These are phyloP conservation scores for Caiman crocodilus DNA, from an alignment of 2,797 vertebrate species.

Conservation along the genomic window DNA sequence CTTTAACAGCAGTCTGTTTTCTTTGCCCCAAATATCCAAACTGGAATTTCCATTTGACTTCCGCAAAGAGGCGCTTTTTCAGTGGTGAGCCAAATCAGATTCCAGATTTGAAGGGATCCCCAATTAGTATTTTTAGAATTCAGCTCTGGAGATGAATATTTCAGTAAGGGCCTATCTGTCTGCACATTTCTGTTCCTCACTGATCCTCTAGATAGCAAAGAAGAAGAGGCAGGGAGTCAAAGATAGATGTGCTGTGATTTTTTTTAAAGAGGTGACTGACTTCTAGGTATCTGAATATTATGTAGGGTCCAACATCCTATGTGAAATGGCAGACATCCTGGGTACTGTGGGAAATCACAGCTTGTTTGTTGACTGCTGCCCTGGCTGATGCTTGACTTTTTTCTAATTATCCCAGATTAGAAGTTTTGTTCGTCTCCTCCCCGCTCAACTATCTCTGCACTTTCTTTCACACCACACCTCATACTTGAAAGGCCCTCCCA, in stretches of 20 bases:
- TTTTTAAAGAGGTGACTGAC: not conserved
- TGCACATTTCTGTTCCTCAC: not conserved
- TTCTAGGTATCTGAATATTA: not conserved
- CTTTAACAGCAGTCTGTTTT: not conserved
- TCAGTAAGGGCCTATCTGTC: fast-evolving
- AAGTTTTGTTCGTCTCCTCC: not conserved
- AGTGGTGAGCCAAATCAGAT: not conserved
- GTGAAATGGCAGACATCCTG: not conserved
- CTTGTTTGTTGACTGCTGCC: not conserved
- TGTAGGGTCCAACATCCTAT: not conserved
- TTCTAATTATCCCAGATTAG: not conserved
- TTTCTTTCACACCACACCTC: not conserved
- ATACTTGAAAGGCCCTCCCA: not conserved
- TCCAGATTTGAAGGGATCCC: not conserved
- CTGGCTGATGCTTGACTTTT: not conserved
- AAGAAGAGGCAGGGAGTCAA: not conserved
- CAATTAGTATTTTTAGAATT: not conserved
- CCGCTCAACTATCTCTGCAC: not conserved
- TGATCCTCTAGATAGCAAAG: conserved; percentile 43
- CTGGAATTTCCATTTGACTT: not conserved
- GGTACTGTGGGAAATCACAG: not conserved
- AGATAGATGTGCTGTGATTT: not conserved
- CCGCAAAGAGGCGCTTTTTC: not conserved
- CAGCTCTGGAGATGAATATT: not conserved
- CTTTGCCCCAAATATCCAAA: not conserved